A percentile compares a stretch with the other conserved stretches of the same genome.
These are phyloP conservation scores for Papilio polytes DNA, from an alignment of 1,140 invertebrate genomes.

Conservation along the genomic window DNA sequence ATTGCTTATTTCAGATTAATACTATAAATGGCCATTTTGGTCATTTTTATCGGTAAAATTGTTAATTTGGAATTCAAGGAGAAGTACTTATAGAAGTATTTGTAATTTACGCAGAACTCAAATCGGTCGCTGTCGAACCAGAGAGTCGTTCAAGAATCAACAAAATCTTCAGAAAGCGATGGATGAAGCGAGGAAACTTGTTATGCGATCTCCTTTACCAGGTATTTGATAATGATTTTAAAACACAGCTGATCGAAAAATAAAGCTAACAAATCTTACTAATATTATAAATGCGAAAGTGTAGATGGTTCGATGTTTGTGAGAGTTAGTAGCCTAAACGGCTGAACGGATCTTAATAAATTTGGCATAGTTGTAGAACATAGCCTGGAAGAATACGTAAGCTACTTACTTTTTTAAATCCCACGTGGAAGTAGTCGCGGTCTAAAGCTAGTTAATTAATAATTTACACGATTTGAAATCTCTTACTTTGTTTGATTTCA, in stretches of 20 bases:
- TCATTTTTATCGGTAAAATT: background rate
- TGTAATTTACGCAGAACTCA: constrained; percentile 85
- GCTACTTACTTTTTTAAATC: no score
- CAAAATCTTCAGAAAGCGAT: constrained; percentile 90
- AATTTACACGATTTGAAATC: no score
- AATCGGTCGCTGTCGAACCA: constrained; percentile 89
- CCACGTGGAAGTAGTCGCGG: no score
- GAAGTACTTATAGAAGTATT: background rate
- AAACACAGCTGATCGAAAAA: background rate
- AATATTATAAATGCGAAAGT: no score
- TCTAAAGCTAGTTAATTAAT: no score
- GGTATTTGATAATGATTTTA: constrained; percentile 48
- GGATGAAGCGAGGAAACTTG: constrained; percentile 87
- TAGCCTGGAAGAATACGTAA: no score
- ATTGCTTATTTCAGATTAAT: background rate
- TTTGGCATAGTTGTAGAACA: no score
- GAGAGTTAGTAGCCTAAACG: no score
- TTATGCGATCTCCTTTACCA: constrained; percentile 82
- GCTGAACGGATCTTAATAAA: no score
- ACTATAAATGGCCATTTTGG: background rate
- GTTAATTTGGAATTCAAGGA: background rate
- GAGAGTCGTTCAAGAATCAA: constrained; percentile 88
- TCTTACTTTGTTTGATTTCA: no score
- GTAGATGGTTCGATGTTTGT: no score
- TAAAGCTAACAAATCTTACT: no score